A percentile compares a stretch with the other conserved stretches of the same genome.
Evolutionary conservation across 2,888 invertebrate genomes (phyloP).

Genomic region (Trichopoda pennipes): DNA sequence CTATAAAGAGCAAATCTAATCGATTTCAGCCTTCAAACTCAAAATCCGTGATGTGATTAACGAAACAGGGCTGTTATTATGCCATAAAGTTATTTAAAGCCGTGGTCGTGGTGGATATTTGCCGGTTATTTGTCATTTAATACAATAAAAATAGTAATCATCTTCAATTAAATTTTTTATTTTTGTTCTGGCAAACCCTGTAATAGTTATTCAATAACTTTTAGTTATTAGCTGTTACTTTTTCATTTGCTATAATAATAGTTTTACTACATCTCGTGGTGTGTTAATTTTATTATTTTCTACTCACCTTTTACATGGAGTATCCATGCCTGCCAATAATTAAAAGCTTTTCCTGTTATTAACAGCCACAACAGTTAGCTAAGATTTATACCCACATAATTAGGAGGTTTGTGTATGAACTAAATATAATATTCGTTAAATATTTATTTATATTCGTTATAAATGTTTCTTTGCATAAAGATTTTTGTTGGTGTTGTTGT

Average conservation of each 20-base stretch:
- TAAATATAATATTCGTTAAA: neutral
- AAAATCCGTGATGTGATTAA: no score
- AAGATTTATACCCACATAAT: neutral
- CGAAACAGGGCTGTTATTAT: no score
- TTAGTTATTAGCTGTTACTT: no score
- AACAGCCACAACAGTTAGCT: neutral
- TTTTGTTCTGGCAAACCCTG: no score
- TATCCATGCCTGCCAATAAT: neutral
- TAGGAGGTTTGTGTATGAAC: neutral
- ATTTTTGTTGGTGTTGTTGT: neutral
- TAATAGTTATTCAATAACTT: no score
- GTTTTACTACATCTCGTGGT: neutral
- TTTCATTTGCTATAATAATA: neutral
- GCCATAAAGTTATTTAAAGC: no score
- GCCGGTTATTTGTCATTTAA: no score
- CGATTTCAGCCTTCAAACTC: no score
- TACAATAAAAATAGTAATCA: no score
- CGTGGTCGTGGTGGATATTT: no score
- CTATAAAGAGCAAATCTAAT: no score
- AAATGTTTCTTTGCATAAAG: neutral
- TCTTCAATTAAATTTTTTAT: no score
- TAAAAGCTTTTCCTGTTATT: constrained; percentile 22
- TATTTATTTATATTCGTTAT: neutral
- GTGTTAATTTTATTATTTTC: neutral
- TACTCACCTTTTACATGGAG: constrained; percentile 12